A percentile compares a stretch with the other conserved stretches of the same genome.
Evolutionary conservation across 2,113 vertebrate genomes (phyloP).

Genomic region (Pangasianodon gigas): DNA sequence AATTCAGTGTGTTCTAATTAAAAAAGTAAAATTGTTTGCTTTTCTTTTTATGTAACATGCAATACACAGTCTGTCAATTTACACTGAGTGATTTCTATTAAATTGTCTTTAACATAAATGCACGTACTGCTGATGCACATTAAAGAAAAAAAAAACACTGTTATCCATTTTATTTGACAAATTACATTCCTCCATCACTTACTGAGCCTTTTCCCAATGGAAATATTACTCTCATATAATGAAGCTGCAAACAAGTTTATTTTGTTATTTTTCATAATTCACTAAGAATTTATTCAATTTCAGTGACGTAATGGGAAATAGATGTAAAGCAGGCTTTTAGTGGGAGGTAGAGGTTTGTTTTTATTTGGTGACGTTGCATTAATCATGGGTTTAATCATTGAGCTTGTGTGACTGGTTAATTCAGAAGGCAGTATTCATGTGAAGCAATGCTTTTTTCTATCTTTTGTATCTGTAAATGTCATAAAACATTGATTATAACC

Average conservation of each 20-base stretch:
- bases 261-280: constrained; percentile 30
- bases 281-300: constrained; percentile 14
- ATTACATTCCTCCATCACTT: constrained; percentile 13
- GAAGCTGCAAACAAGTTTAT: constrained; percentile 21
- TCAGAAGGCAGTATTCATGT: constrained; percentile 20
- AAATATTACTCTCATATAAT: constrained; percentile 29
- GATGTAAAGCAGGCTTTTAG: constrained; percentile 34
- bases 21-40: background rate
- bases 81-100: background rate
- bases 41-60: background rate
- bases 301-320: constrained; percentile 29
- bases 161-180: constrained; percentile 19
- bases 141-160: background rate
- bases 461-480: constrained; percentile 55
- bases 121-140: constrained; percentile 16
- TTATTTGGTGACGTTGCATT: constrained; percentile 36
- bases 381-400: constrained; percentile 21
- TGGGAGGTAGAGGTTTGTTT: constrained; percentile 29
- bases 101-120: constrained; percentile 19
- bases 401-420: constrained; percentile 32
- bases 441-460: constrained; percentile 48
- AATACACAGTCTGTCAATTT: background rate
- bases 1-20: background rate
- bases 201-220: constrained; percentile 15
- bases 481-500: constrained; percentile 60